A percentile compares a stretch with the other conserved stretches of the same genome.
Conservation (phyloP, 2,888 invertebrate genomes). For the Abrostola triplasia region DNA sequence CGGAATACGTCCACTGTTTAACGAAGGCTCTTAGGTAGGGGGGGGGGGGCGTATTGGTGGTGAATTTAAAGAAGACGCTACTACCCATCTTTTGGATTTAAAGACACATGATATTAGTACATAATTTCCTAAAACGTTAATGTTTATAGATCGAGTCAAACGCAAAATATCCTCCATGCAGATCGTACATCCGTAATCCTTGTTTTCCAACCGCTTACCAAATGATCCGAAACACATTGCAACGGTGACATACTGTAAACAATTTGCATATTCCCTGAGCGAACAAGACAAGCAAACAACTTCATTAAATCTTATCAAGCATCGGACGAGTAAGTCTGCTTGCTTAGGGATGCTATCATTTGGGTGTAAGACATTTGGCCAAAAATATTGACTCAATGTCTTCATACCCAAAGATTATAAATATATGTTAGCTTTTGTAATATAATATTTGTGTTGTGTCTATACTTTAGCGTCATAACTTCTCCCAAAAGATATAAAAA, state of each 20-base stretch:
- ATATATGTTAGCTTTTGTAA: too few species aligned
- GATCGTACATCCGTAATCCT: constrained; percentile 17
- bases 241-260: constrained; percentile 36
- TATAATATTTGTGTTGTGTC: too few species aligned
- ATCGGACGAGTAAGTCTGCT: constrained; percentile 39
- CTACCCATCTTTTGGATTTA: too few species aligned
- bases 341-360: constrained; percentile 19
- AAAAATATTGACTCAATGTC: background rate
- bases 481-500: too few species aligned
- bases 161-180: background rate
- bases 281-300: constrained; percentile 44
- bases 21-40: too few species aligned
- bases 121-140: background rate
- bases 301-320: constrained; percentile 51
- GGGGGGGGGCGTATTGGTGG: too few species aligned
- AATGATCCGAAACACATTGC: constrained; percentile 35
- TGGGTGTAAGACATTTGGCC: background rate
- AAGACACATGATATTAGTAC: too few species aligned
- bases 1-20: too few species aligned
- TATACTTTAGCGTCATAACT: too few species aligned
- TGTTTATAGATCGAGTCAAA: background rate
- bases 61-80: too few species aligned
- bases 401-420: background rate
- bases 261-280: constrained; percentile 49
- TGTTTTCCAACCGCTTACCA: constrained; percentile 20